Base-by-base conservation (phyloP, 64 coral and sea anemone species). In the Montipora efflorescens region DNA sequence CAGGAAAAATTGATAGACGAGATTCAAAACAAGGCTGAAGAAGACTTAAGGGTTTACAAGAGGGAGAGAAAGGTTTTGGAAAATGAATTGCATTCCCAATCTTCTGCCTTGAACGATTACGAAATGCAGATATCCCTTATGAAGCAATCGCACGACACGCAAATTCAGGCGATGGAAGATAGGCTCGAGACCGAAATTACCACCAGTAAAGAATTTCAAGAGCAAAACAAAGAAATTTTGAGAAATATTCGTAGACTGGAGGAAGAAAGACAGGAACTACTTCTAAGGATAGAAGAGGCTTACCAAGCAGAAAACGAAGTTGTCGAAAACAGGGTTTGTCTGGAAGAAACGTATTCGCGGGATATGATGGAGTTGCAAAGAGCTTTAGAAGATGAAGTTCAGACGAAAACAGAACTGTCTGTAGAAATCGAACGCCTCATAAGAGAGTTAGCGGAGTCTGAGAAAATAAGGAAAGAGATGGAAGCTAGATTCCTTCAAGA, bases 251-350 rank as follows among this genome's bases (percentile, higher is more conserved):
- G 81, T 48, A 89, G 77, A 7, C 21, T 97, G 8, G 95, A 97
- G 68, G 79, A 71, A 78, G 95, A 97, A 89, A 74, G 95, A 55
- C 94, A 88, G 13, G 95, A 97, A 94, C 77, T 97, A 79, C 77
- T 95, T 51, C 67, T 92, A 7, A 97, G 90, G 73, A 85, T 97
- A 16, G 95, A 97, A 19, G 73, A 92, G 47, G 75, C 91, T 5
- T 97, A 97, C 48, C 92, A 89, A 45, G 84, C 83, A 20, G 96
- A 97, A 91, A 95, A 92, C 19, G 89, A 94, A 58, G 69, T 89
- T 62, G 50, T 97, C 13, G 71, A 22, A 3, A 82, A 93, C 68
- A 73, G 93, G 15, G 92, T 79, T 18, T 52, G 72, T 16, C 66
- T 97, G 22, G 92, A 95, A 13, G 89, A 94, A 20, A 89, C 79